phyloP scores from a whole-genome alignment of 1,140 invertebrate genomes.

The Cecropterus lyciades region DNA sequence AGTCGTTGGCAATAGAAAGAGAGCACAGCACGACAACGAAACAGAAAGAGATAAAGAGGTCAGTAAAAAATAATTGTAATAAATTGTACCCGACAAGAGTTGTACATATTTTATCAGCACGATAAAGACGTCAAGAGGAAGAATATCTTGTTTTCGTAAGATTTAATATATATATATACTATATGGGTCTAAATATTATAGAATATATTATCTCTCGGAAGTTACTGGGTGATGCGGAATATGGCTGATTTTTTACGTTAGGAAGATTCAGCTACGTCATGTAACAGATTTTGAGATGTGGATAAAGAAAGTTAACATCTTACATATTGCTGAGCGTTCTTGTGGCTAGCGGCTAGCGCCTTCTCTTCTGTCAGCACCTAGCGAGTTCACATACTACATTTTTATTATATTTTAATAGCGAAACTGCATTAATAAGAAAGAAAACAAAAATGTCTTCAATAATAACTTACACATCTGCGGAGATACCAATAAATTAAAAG shows the following conservation, averaged over 20 bases:
- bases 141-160: neutral
- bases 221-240: neutral
- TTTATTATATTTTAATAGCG: neutral
- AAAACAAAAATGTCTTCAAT: neutral
- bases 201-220: neutral
- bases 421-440: neutral
- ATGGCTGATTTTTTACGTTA: neutral
- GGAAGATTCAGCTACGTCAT: neutral
- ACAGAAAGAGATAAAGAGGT: conserved; percentile 54
- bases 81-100: conserved; percentile 38
- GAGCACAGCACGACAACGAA: conserved; percentile 41
- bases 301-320: conserved; percentile 2
- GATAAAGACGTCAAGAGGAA: neutral
- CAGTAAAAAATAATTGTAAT: conserved; percentile 52
- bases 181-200: neutral
- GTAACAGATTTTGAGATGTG: neutral
- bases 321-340: conserved; percentile 23
- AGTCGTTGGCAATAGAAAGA: conserved; percentile 56
- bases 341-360: conserved; percentile 27
- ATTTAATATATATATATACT: neutral
- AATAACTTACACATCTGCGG: neutral
- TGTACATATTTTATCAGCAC: conserved; percentile 13
- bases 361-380: conserved; percentile 16
- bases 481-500: neutral
- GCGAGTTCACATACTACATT: conserved; percentile 11